Percentiles rank a stretch among this genome's conserved stretches.
Evolutionary conservation across 2,113 vertebrate genomes (phyloP).

Genomic region (Xiphorhynchus elegans): DNA sequence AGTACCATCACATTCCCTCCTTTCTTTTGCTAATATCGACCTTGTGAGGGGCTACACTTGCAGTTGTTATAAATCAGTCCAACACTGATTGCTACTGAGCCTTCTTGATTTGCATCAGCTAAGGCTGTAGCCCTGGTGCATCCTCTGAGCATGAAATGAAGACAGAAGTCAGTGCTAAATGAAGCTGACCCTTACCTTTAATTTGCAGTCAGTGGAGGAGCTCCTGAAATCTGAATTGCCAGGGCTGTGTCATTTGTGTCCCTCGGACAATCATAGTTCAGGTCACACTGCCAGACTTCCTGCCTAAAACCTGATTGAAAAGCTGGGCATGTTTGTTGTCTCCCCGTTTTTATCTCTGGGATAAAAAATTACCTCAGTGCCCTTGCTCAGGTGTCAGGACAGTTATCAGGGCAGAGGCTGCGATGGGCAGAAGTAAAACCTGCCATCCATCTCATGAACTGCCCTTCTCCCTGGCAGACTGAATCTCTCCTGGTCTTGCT

Average conservation of each 20-base stretch:
- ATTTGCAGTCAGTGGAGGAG: not conserved
- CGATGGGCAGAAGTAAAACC: not conserved
- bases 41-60: conserved; percentile 25
- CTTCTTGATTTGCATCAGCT: conserved; percentile 51
- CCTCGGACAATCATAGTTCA: not conserved
- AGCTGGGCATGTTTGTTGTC: not conserved
- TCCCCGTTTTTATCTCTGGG: not conserved
- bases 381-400: conserved; percentile 17
- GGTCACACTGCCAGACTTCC: not conserved
- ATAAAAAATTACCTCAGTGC: conserved; percentile 2
- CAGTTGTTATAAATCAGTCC: conserved; percentile 32
- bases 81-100: conserved; percentile 33
- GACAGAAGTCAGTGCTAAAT: conserved; percentile 3
- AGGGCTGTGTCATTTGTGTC: not conserved
- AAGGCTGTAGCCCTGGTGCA: not conserved
- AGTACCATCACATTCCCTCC: not conserved
- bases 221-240: not conserved
- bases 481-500: not conserved
- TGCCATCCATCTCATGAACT: not conserved
- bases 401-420: not conserved
- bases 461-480: not conserved
- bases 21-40: conserved; percentile 50
- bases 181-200: conserved; percentile 21
- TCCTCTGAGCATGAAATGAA: conserved; percentile 31
- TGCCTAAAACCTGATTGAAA: conserved; percentile 8